Evolutionary conservation across 2,113 vertebrate genomes (phyloP), one percentile per base, ranked within the genome.

Genomic region (Ptilorrhoa leucosticta): DNA sequence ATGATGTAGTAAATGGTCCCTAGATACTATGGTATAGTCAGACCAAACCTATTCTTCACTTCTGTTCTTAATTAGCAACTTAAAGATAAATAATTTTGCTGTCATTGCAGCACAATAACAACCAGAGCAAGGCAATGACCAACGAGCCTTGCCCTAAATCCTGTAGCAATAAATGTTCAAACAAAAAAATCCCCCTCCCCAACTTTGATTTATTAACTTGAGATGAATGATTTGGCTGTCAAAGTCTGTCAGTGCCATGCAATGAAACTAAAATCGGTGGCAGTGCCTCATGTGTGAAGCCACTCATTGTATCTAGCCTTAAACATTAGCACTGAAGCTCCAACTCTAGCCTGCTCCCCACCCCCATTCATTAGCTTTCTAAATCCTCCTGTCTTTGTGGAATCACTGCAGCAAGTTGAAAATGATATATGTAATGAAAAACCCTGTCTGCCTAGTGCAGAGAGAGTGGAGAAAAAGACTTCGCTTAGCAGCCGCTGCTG

Each of bases 331-430:
- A 70, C 50, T 22, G 45, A 76, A 88, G 33, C 87, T 94, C 51
- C 86, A 92, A 23, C 77, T 64, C 85, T 37, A 77, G 93, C 65
- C 44, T 0, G 12, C 54, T 94, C 96, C 94, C 89, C 81, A 81
- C 91, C 91, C 86, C 94, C 93, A 73, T 96, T 97, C 96, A 93
- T 97, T 97, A 97, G 94, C 94, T 97, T 96, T 96, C 94, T 95
- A 94, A 96, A 97, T 96, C 95, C 91, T 94, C 88, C 89, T 94
- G 90, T 96, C 90, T 97, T 95, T 83, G 82, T 94, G 90, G 94
- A 95, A 70, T 97, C 94, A 82, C 94, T 87, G 85, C 76, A 93
- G 95, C 90, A 95, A 92, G 94, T 87, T 82, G 90, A 88, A 95
- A 89, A 83, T 94, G 96, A 97, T 96, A 56, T 89, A 95, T 94